Evolutionary conservation across 1,140 invertebrate species (phyloP).

Genomic region (Lasioglossum baleicum): DNA sequence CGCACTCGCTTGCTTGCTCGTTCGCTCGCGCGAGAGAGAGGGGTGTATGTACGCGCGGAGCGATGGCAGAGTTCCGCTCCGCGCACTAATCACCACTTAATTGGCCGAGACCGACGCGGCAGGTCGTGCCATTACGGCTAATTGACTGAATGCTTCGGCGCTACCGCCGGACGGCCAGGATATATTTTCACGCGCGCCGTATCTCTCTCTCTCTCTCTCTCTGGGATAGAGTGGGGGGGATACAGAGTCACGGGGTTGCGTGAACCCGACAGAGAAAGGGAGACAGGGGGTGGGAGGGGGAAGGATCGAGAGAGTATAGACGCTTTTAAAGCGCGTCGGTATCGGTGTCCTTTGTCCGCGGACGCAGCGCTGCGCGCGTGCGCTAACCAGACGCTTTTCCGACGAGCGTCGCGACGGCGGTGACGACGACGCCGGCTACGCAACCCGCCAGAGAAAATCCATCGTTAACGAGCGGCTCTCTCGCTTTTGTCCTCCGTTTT

Average conservation of each 20-base stretch:
- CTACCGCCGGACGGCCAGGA: conserved; percentile 53
- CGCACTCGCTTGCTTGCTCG: background rate
- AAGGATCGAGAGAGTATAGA: background rate
- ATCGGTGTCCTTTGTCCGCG: conserved; percentile 34
- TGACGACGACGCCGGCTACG: conserved; percentile 34
- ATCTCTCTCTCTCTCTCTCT: conserved; percentile 15
- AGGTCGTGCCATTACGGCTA: conserved; percentile 67
- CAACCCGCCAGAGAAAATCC: conserved; percentile 51
- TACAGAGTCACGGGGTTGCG: too few species aligned
- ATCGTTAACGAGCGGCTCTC: conserved; percentile 49
- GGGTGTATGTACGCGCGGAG: conserved; percentile 1
- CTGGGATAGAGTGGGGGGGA: too few species aligned
- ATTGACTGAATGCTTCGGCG: conserved; percentile 65
- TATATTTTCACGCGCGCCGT: conserved; percentile 58
- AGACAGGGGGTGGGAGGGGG: background rate
- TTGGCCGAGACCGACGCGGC: conserved; percentile 66
- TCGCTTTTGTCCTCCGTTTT: background rate
- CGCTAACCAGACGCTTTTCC: conserved; percentile 4
- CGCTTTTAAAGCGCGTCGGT: conserved; percentile 41
- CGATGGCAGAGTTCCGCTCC: conserved; percentile 41
- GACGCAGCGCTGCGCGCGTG: conserved; percentile 28
- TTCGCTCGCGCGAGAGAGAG: background rate
- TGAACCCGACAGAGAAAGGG: background rate
- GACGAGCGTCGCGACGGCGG: background rate
- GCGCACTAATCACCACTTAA: conserved; percentile 71